Conservation (phyloP, 2,797 vertebrate species). For the Cyprinodon diabolis region DNA sequence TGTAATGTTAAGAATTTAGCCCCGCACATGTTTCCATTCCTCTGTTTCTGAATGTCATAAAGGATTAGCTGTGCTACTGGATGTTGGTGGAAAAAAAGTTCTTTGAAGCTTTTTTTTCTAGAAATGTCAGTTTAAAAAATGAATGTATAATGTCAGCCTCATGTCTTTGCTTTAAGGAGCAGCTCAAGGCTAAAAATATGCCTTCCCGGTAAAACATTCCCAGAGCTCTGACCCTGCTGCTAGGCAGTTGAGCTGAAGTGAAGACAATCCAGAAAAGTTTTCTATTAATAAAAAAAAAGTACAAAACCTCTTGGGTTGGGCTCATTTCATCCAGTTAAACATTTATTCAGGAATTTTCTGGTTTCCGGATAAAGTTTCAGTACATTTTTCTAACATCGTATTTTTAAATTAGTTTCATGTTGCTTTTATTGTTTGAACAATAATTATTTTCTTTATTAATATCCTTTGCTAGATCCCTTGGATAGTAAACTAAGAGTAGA, state of each 20-base stretch:
- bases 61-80: background rate
- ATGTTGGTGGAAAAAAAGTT: background rate
- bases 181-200: slow-evolving; percentile 1
- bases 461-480: too few species aligned
- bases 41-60: background rate
- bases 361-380: background rate
- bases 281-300: background rate
- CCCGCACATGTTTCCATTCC: background rate
- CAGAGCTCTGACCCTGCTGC: background rate
- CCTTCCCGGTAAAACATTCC: background rate
- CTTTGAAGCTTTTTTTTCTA: background rate
- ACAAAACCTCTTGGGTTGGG: background rate
- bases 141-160: background rate
- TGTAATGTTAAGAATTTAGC: background rate
- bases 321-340: background rate
- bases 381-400: background rate
- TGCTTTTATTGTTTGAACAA: background rate
- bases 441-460: too few species aligned
- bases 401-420: background rate
- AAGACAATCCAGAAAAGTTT: background rate
- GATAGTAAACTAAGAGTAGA: too few species aligned
- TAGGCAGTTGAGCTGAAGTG: background rate
- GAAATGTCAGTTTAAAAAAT: slow-evolving; percentile 1
- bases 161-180: slow-evolving; percentile 1
- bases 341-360: background rate